Percentiles rank a stretch among this genome's conserved stretches.
phyloP scores from a whole-genome alignment of 2,888 invertebrate genomes.

The Phragmatobia fuliginosa region DNA sequence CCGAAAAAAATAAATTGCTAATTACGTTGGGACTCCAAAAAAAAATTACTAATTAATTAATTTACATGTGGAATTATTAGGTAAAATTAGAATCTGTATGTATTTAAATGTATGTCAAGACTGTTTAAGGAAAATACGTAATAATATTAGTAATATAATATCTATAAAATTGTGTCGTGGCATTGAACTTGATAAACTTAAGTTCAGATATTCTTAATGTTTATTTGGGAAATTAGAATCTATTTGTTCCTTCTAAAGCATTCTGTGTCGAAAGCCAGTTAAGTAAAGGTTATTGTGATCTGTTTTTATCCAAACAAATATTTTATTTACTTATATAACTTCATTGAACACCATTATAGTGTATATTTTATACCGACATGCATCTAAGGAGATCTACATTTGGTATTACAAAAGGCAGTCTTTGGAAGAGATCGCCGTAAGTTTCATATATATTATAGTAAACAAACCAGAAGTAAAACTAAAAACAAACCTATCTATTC shows the following conservation, averaged over 20 bases:
- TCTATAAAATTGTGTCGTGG: not conserved
- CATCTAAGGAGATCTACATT: too few relatives aligned
- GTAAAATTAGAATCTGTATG: not conserved
- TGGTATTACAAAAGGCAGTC: too few relatives aligned
- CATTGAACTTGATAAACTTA: not conserved
- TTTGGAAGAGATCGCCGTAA: too few relatives aligned
- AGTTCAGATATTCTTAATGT: not conserved
- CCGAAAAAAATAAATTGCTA: slow-evolving; percentile 15
- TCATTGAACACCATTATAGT: too few relatives aligned
- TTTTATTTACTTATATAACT: too few relatives aligned
- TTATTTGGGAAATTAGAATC: not conserved
- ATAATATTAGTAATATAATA: not conserved
- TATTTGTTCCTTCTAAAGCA: not conserved
- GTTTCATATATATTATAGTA: too few relatives aligned
- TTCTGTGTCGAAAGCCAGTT: too few relatives aligned
- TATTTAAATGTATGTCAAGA: not conserved
- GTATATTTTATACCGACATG: too few relatives aligned
- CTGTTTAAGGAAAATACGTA: not conserved
- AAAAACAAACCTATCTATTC: too few relatives aligned
- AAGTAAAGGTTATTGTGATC: too few relatives aligned
- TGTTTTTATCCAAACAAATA: too few relatives aligned
- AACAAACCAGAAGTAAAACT: too few relatives aligned
- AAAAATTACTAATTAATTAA: not conserved
- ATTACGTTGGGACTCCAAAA: not conserved
- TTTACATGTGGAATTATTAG: not conserved